Conservation (phyloP, 2,113 vertebrate species). For the Neotoma lepida region DNA sequence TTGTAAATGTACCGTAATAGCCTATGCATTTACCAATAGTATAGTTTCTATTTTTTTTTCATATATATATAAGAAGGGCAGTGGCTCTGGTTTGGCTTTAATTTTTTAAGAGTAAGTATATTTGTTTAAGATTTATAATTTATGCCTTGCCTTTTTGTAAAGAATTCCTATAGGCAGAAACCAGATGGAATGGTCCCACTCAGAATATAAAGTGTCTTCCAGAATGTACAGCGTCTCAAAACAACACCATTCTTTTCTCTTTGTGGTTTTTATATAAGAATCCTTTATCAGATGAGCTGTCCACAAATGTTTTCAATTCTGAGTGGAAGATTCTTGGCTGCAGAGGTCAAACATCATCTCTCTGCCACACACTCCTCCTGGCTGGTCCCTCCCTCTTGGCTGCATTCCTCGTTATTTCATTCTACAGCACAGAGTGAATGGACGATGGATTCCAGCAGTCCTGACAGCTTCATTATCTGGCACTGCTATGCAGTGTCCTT, state of each 20-base stretch:
- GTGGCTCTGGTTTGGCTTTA: conserved; percentile 58
- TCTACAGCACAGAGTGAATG: conserved; percentile 78
- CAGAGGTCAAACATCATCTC: conserved; percentile 76
- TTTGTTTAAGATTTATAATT: conserved; percentile 66
- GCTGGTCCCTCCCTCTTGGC: conserved; percentile 74
- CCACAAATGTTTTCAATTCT: conserved; percentile 82
- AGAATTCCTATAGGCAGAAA: conserved; percentile 49
- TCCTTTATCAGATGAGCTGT: conserved; percentile 80
- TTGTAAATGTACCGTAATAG: not conserved
- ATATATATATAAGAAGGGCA: not conserved
- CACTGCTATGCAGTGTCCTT: conserved; percentile 76
- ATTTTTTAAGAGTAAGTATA: not conserved
- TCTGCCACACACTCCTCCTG: conserved; percentile 75
- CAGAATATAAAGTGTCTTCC: conserved; percentile 65
- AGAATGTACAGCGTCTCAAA: conserved; percentile 79
- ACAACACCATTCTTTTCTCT: conserved; percentile 80
- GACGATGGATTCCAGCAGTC: conserved; percentile 78
- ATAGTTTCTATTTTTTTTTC: not conserved
- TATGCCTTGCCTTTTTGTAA: conserved; percentile 27
- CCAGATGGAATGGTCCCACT: conserved; percentile 57
- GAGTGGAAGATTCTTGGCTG: conserved; percentile 65
- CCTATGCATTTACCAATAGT: conserved; percentile 18
- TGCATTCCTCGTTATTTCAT: conserved; percentile 78
- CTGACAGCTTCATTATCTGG: conserved; percentile 80
- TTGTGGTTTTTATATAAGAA: conserved; percentile 81